phyloP scores from a whole-genome alignment of 2,888 invertebrate genomes.

The Erannis defoliaria region DNA sequence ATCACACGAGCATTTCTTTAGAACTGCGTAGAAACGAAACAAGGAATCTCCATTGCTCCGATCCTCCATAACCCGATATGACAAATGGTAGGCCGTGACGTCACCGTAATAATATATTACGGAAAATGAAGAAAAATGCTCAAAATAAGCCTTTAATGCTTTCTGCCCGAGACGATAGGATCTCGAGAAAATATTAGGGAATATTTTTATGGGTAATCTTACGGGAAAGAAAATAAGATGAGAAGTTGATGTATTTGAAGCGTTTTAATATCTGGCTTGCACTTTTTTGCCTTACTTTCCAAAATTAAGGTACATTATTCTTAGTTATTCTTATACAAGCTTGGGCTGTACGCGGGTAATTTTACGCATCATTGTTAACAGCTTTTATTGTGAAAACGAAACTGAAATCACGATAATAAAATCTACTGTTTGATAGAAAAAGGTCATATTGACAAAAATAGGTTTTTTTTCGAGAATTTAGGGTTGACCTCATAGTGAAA shows the following conservation, averaged over 20 bases:
- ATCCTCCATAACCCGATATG: conserved; percentile 56
- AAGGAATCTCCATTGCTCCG: conserved; percentile 33
- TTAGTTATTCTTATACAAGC: neutral
- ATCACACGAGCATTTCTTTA: neutral
- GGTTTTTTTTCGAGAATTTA: no score
- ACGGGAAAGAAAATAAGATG: conserved; percentile 30
- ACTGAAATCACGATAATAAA: no score
- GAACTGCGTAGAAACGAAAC: conserved; percentile 18
- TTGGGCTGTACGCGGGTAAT: no score
- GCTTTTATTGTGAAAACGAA: no score
- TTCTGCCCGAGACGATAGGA: conserved; percentile 44
- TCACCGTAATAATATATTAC: conserved; percentile 66
- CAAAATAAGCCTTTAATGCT: conserved; percentile 61
- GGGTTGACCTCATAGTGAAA: no score
- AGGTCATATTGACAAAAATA: no score
- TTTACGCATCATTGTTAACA: no score
- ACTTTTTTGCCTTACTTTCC: neutral
- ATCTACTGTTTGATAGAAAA: no score
- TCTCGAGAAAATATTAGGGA: conserved; percentile 36
- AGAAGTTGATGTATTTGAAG: conserved; percentile 23
- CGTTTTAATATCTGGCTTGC: conserved; percentile 8
- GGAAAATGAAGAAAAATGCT: conserved; percentile 65
- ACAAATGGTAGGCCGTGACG: conserved; percentile 64
- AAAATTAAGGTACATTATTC: neutral
- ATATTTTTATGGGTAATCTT: conserved; percentile 35